A percentile compares a stretch with the other conserved stretches of the same genome.
Evolutionary conservation across 92 coral and sea anemone species (phyloP).

Genomic region (Micromussa lordhowensis): DNA sequence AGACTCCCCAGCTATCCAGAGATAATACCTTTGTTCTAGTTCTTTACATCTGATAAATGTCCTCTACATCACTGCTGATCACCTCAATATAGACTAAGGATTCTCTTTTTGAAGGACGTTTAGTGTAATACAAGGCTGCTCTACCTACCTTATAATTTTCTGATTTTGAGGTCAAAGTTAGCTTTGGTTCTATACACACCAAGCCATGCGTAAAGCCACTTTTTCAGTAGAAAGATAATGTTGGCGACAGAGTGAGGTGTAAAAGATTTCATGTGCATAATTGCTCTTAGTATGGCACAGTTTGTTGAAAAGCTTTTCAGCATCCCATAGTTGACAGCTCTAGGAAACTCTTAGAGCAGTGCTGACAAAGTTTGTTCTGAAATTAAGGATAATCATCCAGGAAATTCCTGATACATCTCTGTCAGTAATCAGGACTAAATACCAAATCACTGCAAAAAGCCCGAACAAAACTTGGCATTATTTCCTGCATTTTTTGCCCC

Average conservation of each 20-base stretch:
- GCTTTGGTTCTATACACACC: not conserved
- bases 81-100: not conserved
- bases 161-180: not conserved
- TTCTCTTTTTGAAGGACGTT: not conserved
- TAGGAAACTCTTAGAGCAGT: not conserved
- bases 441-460: not conserved
- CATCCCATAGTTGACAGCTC: not conserved
- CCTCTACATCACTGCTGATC: not conserved
- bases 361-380: not conserved
- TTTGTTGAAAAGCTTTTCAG: not conserved
- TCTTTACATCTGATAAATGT: not conserved
- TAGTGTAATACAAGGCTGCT: not conserved
- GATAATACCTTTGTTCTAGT: conserved; percentile 21
- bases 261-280: not conserved
- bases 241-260: too few relatives aligned
- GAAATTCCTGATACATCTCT: not conserved
- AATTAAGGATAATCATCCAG: not conserved
- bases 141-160: not conserved
- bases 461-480: not conserved
- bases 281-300: not conserved
- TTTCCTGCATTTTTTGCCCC: not conserved
- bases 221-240: not conserved
- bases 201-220: not conserved
- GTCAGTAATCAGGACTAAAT: not conserved
- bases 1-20: conserved; percentile 16